Percentiles rank a stretch among this genome's conserved stretches.
Evolutionary conservation across 2,797 vertebrate genomes (phyloP).

Genomic region (Pangasius larnaudii): DNA sequence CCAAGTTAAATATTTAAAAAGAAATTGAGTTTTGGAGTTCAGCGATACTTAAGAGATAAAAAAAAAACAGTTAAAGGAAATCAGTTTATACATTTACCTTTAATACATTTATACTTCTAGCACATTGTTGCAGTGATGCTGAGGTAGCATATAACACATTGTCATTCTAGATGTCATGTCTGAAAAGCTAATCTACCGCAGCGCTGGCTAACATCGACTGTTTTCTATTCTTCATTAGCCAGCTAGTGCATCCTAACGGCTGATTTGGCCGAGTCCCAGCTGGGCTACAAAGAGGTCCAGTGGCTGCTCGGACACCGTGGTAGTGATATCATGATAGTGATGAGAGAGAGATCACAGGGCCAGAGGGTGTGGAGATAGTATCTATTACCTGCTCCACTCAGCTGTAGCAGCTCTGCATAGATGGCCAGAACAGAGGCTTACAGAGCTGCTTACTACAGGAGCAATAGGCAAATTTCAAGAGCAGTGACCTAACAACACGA

Average conservation of each 20-base stretch:
- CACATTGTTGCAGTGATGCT: neutral
- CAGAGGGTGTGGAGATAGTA: constrained; percentile 24
- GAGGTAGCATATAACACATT: no score
- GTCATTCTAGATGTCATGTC: neutral
- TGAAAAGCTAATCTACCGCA: neutral
- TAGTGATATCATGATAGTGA: constrained; percentile 21
- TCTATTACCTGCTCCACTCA: constrained; percentile 29
- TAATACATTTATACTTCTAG: neutral
- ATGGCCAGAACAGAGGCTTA: constrained; percentile 18
- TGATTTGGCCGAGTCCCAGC: constrained; percentile 12
- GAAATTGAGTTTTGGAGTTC: neutral
- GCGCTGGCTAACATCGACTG: neutral
- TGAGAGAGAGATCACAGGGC: constrained; percentile 35
- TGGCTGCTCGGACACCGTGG: constrained; percentile 16
- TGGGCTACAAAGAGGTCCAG: constrained; percentile 17
- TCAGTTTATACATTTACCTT: neutral
- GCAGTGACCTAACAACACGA: neutral
- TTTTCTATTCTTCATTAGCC: constrained; percentile 10
- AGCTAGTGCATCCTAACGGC: constrained; percentile 25
- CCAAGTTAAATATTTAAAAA: neutral
- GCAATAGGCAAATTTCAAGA: neutral
- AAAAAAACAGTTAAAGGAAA: neutral
- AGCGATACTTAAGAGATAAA: neutral
- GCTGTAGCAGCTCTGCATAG: constrained; percentile 6
- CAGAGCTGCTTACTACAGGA: neutral